These are phyloP conservation scores for Furnarius figulus DNA, from an alignment of 2,113 vertebrate species.

Conservation along the genomic window DNA sequence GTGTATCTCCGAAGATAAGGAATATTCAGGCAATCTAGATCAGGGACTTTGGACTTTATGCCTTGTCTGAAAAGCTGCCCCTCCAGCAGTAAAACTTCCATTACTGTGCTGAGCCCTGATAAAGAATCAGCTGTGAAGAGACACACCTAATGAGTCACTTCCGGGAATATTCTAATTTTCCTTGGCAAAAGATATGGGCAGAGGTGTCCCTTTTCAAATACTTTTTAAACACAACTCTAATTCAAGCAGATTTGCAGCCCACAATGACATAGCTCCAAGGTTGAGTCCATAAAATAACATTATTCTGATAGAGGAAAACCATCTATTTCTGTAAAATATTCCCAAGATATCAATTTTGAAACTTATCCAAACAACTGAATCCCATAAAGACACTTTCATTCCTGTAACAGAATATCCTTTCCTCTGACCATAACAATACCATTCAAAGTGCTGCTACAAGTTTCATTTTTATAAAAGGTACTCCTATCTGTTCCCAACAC, in stretches of 20 bases:
- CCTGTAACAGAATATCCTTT: not conserved
- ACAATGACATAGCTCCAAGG: not conserved
- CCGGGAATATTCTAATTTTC: not conserved
- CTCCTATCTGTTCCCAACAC: not conserved
- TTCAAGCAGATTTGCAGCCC: not conserved
- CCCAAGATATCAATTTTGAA: not conserved
- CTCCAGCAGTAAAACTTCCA: conserved; percentile 22
- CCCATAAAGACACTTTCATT: not conserved
- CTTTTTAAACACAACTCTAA: not conserved
- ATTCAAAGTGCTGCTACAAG: not conserved
- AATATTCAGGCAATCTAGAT: not conserved
- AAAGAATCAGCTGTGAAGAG: conserved; percentile 8
- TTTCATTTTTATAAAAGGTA: not conserved
- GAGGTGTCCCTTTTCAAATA: not conserved
- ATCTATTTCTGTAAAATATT: not conserved
- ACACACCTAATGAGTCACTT: conserved; percentile 43
- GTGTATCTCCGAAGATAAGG: conserved; percentile 8
- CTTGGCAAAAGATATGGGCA: not conserved
- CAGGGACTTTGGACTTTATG: conserved; percentile 13
- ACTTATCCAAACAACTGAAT: not conserved
- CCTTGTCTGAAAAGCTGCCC: not conserved
- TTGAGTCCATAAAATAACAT: not conserved
- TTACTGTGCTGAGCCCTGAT: conserved; percentile 1
- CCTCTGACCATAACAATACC: not conserved
- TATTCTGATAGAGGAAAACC: not conserved